Base-by-base conservation (phyloP, 2,888 invertebrate species). In the Bursaphelenchus okinawaensis region DNA sequence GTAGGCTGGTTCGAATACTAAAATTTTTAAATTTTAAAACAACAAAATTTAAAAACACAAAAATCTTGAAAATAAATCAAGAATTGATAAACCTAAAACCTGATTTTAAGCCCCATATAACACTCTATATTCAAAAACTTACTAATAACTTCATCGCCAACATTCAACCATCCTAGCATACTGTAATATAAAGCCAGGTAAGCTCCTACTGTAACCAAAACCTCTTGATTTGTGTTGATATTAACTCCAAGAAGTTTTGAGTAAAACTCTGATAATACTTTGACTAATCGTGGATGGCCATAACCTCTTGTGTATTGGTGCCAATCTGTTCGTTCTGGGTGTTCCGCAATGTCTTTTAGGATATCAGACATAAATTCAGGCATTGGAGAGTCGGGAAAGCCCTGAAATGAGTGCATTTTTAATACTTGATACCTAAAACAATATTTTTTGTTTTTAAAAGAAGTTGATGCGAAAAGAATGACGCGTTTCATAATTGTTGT, bases 1-100 rank as follows among this genome's bases (percentile, higher is more conserved):
- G 83, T 93, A 99, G 85, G 90, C 96, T 0, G 98, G 98, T 83
- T 98, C 98, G 71, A 98, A 93, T 24, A 98, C 78, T 79, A 60
- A 57, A 62, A 19, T 2, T n/a, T 62, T n/a, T 28, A 62, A 24
- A 31, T 26, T 27, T 12, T 7, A n/a, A 62, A 3, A 23, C 1
- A 58, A 68, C 1, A 56, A 1, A 65, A 65, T 9, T 12, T 16
- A 16, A n/a, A n/a, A n/a, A n/a, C n/a, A n/a, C n/a, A n/a, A n/a
- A n/a, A 40, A 40, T 40, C n/a, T 40, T 12, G 50, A 12, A 12
- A 12, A 12, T 40, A 12, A 12, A 12, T 12, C 9, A 12, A 27
- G 16, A 60, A 24, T 12, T 27, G 19, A 23, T 57, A 23, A 12
- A 19, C 12, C 16, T 24, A n/a, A 16, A 66, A 61, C 52, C 52